Percentiles rank a stretch among this genome's conserved stretches.
These are phyloP conservation scores for Diaphora mendica DNA, from an alignment of 2,888 invertebrate genomes.

Conservation along the genomic window DNA sequence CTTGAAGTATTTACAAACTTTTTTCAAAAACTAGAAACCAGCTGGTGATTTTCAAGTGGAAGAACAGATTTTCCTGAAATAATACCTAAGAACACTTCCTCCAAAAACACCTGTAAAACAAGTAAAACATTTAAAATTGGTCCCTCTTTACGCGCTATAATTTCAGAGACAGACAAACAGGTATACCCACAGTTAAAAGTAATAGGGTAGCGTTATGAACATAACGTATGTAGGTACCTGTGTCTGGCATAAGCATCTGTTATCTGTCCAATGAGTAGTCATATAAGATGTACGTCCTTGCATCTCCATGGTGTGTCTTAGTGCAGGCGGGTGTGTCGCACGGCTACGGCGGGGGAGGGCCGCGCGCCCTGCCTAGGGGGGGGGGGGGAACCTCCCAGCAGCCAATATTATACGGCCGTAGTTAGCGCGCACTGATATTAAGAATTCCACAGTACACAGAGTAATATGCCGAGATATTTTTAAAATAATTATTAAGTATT, in stretches of 20 bases:
- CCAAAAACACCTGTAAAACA: too few relatives aligned
- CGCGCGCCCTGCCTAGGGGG: constrained; percentile 24
- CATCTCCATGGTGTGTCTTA: constrained; percentile 52
- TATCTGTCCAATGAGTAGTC: background rate
- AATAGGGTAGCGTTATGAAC: too few relatives aligned
- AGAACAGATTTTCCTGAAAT: too few relatives aligned
- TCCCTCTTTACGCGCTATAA: too few relatives aligned
- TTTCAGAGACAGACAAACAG: too few relatives aligned
- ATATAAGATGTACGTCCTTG: constrained; percentile 27
- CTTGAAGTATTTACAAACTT: too few relatives aligned
- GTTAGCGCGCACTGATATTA: constrained; percentile 86
- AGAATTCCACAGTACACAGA: constrained; percentile 80
- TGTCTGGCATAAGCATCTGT: background rate
- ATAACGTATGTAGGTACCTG: background rate
- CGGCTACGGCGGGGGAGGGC: constrained; percentile 26
- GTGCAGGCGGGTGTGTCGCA: constrained; percentile 38
- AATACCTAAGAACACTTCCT: too few relatives aligned
- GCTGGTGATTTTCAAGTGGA: too few relatives aligned
- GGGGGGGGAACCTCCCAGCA: constrained; percentile 55
- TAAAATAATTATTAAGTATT: constrained; percentile 16
- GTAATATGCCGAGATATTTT: constrained; percentile 36
- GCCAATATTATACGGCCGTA: constrained; percentile 83
- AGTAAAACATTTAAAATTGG: too few relatives aligned
- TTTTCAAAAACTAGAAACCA: too few relatives aligned
- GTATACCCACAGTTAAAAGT: background rate